Evolutionary conservation across 2,113 vertebrate species (phyloP), one percentile per base, ranked within the genome.

Genomic region (Elaphurus davidianus): DNA sequence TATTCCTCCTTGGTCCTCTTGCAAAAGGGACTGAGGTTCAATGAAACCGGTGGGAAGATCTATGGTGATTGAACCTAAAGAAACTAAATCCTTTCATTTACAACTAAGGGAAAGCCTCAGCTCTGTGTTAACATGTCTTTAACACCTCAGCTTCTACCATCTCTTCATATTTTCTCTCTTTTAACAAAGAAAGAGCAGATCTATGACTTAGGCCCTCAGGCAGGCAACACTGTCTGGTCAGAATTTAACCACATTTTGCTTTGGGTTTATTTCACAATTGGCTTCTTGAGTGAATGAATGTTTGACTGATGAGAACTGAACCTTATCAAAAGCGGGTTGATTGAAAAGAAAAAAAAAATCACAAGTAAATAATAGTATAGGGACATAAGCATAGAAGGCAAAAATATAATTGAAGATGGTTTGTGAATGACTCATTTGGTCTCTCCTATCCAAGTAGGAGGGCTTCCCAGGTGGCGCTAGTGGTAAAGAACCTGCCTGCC

Each of bases 321-420:
- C 76, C 62, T 95, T 81, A 71, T 90, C 62, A 92, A 82, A 98
- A 88, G 47, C 33, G 25, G 94, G 52, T 23, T 81, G 54, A 92
- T 36, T 8, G 21, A 25, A 94, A 90, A 45, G 55, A 54, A 36
- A 67, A 91, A 17, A 88, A 45, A 52, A 25, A 10, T 27, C 76
- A 54, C 40, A 27, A 87, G 45, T 13, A 57, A 84, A 52, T 88
- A 30, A n/a, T 17, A 43, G 7, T 30, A 21, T 1, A n/a, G 81
- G 50, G 52, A 79, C 6, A 0, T 60, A 57, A 94, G 25, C 47
- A 28, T 1, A 11, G 19, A n/a, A 96, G 21, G 33, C 43, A 57
- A n/a, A 86, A 82, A 83, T n/a, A 15, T 6, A 78, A 25, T 0
- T 4, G 11, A 90, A 64, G 79, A 54, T 21, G 17, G 25, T 43